These are phyloP conservation scores for Stictocephala bisonia DNA, from an alignment of 2,888 invertebrate species.

Conservation along the genomic window DNA sequence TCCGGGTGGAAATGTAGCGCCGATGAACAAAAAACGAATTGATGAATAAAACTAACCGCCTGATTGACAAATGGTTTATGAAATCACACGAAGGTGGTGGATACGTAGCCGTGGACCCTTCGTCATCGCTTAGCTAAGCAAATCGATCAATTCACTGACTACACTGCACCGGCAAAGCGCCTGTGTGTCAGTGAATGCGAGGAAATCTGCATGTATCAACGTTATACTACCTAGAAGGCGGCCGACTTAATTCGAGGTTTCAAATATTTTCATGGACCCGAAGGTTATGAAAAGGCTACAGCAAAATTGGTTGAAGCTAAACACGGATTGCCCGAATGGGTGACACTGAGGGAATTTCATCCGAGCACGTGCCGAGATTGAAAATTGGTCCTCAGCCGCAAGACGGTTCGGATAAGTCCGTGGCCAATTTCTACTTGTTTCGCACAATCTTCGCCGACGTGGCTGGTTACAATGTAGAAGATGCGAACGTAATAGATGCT, in stretches of 20 bases:
- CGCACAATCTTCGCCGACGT: slow-evolving; percentile 15
- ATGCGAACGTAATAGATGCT: slow-evolving; percentile 1
- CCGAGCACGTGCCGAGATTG: too few species aligned
- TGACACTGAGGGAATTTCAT: not conserved
- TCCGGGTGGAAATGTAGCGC: not conserved
- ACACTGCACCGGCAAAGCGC: slow-evolving; percentile 11
- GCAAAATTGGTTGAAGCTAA: not conserved
- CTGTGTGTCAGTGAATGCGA: slow-evolving; percentile 8
- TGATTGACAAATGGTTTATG: not conserved
- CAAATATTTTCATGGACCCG: not conserved
- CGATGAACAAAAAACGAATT: not conserved
- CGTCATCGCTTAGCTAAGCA: not conserved
- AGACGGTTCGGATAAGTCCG: not conserved
- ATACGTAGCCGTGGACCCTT: not conserved
- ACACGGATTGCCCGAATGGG: not conserved
- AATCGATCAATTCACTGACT: not conserved
- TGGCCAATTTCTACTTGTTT: slow-evolving; percentile 5
- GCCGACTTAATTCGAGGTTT: not conserved
- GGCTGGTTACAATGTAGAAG: slow-evolving; percentile 4
- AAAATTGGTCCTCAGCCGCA: slow-evolving; percentile 15
- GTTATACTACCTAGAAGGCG: too few species aligned
- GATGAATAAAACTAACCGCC: not conserved
- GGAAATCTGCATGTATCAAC: slow-evolving; percentile 9
- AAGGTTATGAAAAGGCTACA: not conserved
- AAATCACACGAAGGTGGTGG: not conserved